A percentile compares a stretch with the other conserved stretches of the same genome.
phyloP scores from a whole-genome alignment of 2,113 vertebrate species.

The Eidolon helvum region DNA sequence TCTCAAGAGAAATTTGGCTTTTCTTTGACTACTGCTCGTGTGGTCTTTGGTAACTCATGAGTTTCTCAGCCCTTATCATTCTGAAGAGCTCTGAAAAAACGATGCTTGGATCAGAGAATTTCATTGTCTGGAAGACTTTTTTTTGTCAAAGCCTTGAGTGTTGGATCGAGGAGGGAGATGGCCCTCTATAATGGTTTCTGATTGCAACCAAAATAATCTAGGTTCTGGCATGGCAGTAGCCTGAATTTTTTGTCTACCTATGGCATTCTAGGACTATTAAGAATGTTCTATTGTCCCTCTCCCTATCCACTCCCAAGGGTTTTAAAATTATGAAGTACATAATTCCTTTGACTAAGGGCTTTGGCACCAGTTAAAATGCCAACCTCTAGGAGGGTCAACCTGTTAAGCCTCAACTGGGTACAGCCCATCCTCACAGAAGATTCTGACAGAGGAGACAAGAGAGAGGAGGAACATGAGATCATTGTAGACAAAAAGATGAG shows the following conservation, averaged over 20 bases:
- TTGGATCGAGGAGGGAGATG: not conserved
- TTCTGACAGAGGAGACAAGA: not conserved
- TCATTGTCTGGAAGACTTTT: slow-evolving; percentile 42
- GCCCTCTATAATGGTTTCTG: not conserved
- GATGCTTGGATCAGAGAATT: not conserved
- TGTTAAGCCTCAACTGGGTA: slow-evolving; percentile 30
- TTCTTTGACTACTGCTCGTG: not conserved
- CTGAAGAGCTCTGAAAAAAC: slow-evolving; percentile 19
- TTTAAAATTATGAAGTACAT: slow-evolving; percentile 58
- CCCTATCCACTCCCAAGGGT: slow-evolving; percentile 18
- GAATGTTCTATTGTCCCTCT: slow-evolving; percentile 31
- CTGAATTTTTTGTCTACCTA: slow-evolving; percentile 51
- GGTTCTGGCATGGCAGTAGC: not conserved
- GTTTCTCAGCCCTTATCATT: not conserved
- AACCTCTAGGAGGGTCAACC: slow-evolving; percentile 25
- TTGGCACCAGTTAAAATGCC: slow-evolving; percentile 54
- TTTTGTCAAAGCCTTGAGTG: slow-evolving; percentile 9
- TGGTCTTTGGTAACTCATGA: slow-evolving; percentile 5
- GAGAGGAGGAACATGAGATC: not conserved
- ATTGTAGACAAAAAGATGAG: not conserved
- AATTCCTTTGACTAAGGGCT: slow-evolving; percentile 47
- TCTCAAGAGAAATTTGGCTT: not conserved
- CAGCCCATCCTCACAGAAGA: not conserved
- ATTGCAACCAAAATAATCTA: slow-evolving; percentile 13
- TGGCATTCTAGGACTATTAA: slow-evolving; percentile 60